A percentile compares a stretch with the other conserved stretches of the same genome.
Evolutionary conservation across 2,113 vertebrate species (phyloP).

Genomic region (Zapornia atra): DNA sequence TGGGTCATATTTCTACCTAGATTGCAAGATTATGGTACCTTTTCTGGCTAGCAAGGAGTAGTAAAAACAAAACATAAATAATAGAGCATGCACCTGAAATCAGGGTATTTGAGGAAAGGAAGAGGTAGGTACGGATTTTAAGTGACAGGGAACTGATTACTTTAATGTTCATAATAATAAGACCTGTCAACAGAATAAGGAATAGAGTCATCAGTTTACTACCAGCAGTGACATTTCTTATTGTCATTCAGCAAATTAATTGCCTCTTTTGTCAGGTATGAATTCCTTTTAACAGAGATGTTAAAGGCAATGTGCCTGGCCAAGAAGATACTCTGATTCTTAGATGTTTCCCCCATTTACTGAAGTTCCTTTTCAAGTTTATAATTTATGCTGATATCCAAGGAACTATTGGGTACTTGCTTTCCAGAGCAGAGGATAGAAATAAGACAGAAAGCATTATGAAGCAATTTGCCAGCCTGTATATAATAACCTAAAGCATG

Average conservation of each 20-base stretch:
- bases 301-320: conserved; percentile 26
- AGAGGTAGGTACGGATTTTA: neutral
- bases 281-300: conserved; percentile 44
- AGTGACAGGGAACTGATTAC: conserved; percentile 59
- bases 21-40: neutral
- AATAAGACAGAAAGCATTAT: neutral
- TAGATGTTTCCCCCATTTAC: neutral
- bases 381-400: neutral
- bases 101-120: neutral
- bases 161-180: conserved; percentile 60
- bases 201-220: conserved; percentile 59
- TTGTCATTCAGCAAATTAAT: conserved; percentile 61
- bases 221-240: conserved; percentile 39
- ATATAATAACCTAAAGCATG: neutral
- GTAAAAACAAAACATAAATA: conserved; percentile 30
- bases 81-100: neutral
- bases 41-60: neutral
- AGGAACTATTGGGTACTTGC: neutral
- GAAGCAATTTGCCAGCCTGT: neutral
- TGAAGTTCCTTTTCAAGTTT: neutral
- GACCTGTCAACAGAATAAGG: conserved; percentile 55
- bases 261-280: conserved; percentile 51
- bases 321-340: neutral
- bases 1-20: neutral
- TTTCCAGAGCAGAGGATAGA: neutral